Evolutionary conservation across 2,888 invertebrate species (phyloP).

Genomic region (Slavum lentiscoides): DNA sequence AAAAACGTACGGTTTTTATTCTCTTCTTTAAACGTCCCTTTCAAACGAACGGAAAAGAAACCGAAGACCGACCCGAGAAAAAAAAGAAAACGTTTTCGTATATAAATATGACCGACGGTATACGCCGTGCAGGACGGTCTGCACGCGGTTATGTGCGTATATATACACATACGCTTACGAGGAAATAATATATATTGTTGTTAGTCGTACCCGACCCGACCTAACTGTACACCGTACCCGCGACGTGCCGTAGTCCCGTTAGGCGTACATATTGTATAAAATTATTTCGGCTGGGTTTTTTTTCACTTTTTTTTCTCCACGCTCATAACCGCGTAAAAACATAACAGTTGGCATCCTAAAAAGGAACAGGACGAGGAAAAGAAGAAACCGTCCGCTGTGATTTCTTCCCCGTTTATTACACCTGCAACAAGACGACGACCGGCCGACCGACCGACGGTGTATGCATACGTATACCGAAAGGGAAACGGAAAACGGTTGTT

Average conservation of each 20-base stretch:
- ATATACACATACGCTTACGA: no score
- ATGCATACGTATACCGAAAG: constrained; percentile 6
- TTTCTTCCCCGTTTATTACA: constrained; percentile 32
- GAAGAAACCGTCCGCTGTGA: constrained; percentile 8
- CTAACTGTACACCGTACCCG: constrained; percentile 6
- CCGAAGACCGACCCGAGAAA: not conserved
- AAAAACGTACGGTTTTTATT: not conserved
- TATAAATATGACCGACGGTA: not conserved
- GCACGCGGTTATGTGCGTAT: not conserved
- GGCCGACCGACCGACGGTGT: no score
- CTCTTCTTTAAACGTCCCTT: not conserved
- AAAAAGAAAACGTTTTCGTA: not conserved
- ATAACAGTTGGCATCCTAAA: constrained; percentile 45
- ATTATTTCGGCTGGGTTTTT: not conserved
- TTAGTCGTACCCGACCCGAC: no score
- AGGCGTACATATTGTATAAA: constrained; percentile 2
- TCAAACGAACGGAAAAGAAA: not conserved
- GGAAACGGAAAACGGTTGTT: constrained; percentile 50
- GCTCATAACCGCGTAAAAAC: constrained; percentile 1
- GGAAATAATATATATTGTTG: no score
- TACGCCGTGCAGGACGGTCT: no score
- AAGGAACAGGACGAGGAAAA: constrained; percentile 11
- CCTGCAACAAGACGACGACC: constrained; percentile 3
- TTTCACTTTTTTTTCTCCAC: not conserved
- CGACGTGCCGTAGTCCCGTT: constrained; percentile 3